Conservation (phyloP, 2,113 vertebrate genomes). For the human (Homo sapiens) region DNA sequence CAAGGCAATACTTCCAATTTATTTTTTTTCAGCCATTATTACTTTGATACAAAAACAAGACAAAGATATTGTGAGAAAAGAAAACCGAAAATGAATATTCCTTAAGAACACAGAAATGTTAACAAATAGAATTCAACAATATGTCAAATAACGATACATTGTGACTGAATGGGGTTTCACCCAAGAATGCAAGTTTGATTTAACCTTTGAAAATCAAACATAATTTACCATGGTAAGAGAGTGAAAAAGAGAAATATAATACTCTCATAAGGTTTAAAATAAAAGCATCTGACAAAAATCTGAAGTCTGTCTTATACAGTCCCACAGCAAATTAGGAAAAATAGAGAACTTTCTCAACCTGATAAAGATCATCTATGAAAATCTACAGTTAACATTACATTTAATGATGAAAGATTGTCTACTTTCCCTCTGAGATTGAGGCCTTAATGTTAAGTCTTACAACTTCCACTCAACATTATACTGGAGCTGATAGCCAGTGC, state of each 20-base stretch:
- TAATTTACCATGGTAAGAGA: background rate
- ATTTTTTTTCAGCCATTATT: background rate
- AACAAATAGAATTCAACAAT: background rate
- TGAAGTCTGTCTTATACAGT: background rate
- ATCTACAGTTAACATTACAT: background rate
- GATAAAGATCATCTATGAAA: background rate
- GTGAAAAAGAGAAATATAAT: background rate
- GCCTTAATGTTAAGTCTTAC: background rate
- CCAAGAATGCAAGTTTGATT: background rate
- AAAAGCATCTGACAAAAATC: background rate
- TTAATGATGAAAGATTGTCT: background rate
- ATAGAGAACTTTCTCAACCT: background rate
- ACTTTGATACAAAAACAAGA: background rate
- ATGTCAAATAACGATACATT: background rate
- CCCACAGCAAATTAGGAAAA: background rate
- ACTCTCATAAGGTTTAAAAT: background rate
- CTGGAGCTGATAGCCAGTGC: fast-evolving
- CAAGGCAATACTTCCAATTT: background rate
- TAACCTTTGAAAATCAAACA: background rate
- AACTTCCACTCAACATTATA: background rate
- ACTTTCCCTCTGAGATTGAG: background rate
- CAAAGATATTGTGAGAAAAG: background rate
- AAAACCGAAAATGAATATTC: background rate
- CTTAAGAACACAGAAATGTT: background rate
- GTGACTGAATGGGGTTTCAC: background rate